phyloP scores from a whole-genome alignment of 2,888 invertebrate species.

The Sicus ferrugineus region DNA sequence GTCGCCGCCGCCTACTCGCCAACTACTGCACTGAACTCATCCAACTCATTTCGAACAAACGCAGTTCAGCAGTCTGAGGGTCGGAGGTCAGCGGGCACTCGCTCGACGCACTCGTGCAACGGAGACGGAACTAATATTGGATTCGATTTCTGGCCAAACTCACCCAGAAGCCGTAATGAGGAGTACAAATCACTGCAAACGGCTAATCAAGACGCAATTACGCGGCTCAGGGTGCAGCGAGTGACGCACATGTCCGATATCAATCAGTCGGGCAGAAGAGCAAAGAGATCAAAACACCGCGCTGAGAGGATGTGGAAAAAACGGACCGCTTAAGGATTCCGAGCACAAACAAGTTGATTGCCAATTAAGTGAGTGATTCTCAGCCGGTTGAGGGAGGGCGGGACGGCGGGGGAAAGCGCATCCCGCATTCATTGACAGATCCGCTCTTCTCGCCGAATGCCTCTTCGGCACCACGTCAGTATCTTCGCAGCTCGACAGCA shows the following conservation, averaged over 20 bases:
- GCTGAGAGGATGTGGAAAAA: conserved; percentile 2
- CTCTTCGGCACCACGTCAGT: not conserved
- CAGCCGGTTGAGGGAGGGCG: not conserved
- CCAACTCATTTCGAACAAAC: not conserved
- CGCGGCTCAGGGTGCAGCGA: conserved; percentile 45
- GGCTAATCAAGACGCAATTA: conserved; percentile 51
- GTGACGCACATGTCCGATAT: conserved; percentile 51
- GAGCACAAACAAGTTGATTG: conserved; percentile 33
- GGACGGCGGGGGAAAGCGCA: not conserved
- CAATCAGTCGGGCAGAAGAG: conserved; percentile 22
- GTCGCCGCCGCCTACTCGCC: conserved; percentile 39
- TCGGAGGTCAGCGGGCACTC: not conserved
- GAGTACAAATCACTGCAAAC: not conserved
- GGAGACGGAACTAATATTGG: conserved; percentile 1
- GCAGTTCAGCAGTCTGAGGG: not conserved
- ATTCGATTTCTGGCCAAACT: conserved; percentile 22
- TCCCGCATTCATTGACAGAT: conserved; percentile 13
- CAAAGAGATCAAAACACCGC: conserved; percentile 22
- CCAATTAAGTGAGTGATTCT: conserved; percentile 20
- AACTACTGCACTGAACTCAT: not conserved
- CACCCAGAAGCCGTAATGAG: conserved; percentile 31
- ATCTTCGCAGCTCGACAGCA: not conserved
- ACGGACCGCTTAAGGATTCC: conserved; percentile 36
- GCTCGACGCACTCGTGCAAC: no score
- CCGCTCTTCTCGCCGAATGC: not conserved